Evolutionary conservation across 2,113 vertebrate genomes (phyloP), one percentile per base, ranked within the genome.

Genomic region (Cryptotis parvus): DNA sequence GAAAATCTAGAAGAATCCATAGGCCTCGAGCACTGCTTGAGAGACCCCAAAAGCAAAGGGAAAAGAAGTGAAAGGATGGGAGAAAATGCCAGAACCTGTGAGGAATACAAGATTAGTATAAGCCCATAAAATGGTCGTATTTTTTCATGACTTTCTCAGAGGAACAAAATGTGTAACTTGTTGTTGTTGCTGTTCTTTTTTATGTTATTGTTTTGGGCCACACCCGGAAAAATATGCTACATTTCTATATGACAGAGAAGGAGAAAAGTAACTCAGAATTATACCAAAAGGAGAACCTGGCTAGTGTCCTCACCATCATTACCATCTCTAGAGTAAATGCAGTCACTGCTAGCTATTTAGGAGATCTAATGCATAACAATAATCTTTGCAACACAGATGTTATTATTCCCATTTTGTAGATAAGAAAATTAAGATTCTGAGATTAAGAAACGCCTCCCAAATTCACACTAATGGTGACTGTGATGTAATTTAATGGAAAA

Each of bases 341-440:
- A 91, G n/a, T 39, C 55, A 91, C n/a, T 39, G 11, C 27, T n/a
- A n/a, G 20, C 83, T 10, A 6, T 91, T 81, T 9, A 61, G 27
- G 76, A 29, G 31, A 37, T 93, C 77, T 49, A 12, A 58, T 41
- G 8, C 14, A 92, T 39, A 80, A 37, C 22, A 85, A 52, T 87
- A 55, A 80, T 27, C 33, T 88, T 84, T 89, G 49, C 39, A 66
- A 78, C 35, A 3, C 29, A 89, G 35, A 29, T 70, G 14, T 69
- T 92, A 58, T 82, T 90, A 68, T 86, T 83, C 26, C 88, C 75
- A 85, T 79, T 85, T 91, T 90, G 55, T 41, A 27, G 41, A 20
- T 88, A 12, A 87, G 37, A 12, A 92, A 88, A 91, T 55, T 78
- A 74, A 94, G 37, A 70, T 4, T 74, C 41, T 49, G 31, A 95